Evolutionary conservation across 64 coral and sea anemone species (phyloP), one percentile per base, ranked within the genome.

Genomic region (Cladopsammia gracilis): DNA sequence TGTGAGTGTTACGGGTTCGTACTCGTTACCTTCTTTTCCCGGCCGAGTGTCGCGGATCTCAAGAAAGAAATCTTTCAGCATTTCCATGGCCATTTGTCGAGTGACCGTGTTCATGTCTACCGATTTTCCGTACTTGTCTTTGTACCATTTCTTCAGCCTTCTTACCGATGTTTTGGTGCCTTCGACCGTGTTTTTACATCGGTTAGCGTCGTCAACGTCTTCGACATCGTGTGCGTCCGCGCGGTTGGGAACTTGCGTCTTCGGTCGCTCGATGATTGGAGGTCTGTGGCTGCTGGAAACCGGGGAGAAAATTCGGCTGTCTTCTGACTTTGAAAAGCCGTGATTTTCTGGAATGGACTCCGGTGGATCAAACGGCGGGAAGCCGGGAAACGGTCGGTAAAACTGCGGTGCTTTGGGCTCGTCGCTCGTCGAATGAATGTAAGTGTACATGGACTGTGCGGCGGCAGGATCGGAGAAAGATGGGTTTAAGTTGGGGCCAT

Each of bases 41-140:
- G 98, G 98, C 57, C 98, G 89, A 24, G 98, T 99, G 57, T 99
- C 98, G 78, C 98, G 98, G 53, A 99, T 99, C 92, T 99, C 98
- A 23, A 99, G 92, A 62, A 99, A 99, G 76, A 99, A 99, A 61
- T 99, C 98, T 86, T 99, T 99, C 2, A 99, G 91, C 56, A 99
- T 83, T 46, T 96, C 90, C 11, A 96, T 89, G 19, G 98, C 98
- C 81, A 96, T 77, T 73, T 87, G 83, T 59, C 93, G 89, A 67
- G 91, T 91, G 71, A 99, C 71, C 54, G 92, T 89, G 79, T 99
- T 99, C 94, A 99, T 99, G 62, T 99, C 98, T 7, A 99, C 56
- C 22, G 91, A 95, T 14, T 99, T 99, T 48, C 94, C 98, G 12
- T 91, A 96, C 84, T 99, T 99, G 88, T 99, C 98, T 79, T 99